Conservation (phyloP, 2,113 vertebrate genomes). For the Nycticorax nycticorax region DNA sequence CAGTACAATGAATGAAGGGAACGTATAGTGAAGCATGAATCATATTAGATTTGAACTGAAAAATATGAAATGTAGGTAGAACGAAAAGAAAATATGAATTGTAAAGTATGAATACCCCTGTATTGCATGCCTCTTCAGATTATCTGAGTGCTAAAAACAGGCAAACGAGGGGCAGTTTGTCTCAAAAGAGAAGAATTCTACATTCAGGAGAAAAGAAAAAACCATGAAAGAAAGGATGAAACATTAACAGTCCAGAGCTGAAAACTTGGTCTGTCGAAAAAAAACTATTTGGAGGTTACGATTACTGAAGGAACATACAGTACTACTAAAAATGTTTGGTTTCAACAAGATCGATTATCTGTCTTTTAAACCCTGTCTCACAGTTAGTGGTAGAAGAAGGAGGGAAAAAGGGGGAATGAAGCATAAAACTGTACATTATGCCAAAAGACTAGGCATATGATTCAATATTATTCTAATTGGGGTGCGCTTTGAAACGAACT, state of each 20-base stretch:
- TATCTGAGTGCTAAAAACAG: neutral
- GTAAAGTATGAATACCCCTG: neutral
- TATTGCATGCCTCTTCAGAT: neutral
- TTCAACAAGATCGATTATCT: neutral
- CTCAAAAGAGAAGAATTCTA: slow-evolving; percentile 1
- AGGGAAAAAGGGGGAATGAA: neutral
- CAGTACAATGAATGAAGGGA: neutral
- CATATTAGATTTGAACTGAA: neutral
- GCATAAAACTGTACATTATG: neutral
- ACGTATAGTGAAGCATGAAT: neutral
- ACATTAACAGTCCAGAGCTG: neutral
- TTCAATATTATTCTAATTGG: slow-evolving; percentile 18
- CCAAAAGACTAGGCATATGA: neutral
- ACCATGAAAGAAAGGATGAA: neutral
- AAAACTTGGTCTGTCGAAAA: neutral
- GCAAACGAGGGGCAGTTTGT: neutral
- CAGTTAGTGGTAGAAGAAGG: neutral
- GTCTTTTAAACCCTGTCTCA: slow-evolving; percentile 1
- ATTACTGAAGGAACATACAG: neutral
- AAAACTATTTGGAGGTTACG: neutral
- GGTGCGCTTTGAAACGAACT: slow-evolving; percentile 13
- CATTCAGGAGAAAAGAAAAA: neutral
- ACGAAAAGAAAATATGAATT: neutral
- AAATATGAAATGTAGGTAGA: neutral
- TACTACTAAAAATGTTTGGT: slow-evolving; percentile 21